phyloP scores from a whole-genome alignment of 2,113 vertebrate species.

The Esox niger region DNA sequence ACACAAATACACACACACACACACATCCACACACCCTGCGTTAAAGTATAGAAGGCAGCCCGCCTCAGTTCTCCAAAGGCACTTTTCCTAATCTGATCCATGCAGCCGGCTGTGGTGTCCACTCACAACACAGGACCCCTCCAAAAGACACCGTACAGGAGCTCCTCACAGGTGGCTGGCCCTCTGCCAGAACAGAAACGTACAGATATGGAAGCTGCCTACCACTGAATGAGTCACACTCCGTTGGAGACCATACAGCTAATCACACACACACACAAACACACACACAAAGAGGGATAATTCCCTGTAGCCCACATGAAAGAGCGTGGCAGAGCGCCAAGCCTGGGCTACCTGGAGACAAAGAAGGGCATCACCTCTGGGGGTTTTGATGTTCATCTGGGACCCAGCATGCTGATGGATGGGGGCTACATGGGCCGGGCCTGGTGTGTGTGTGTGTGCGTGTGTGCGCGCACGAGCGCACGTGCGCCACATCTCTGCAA shows the following conservation, averaged over 20 bases:
- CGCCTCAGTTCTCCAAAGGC: constrained; percentile 38
- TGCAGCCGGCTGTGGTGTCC: constrained; percentile 51
- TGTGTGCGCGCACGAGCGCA: too few relatives aligned
- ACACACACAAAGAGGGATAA: constrained; percentile 53
- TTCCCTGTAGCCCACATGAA: constrained; percentile 80
- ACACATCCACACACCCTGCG: constrained; percentile 56
- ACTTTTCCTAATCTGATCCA: constrained; percentile 58
- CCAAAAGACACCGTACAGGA: constrained; percentile 44
- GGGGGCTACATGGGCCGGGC: constrained; percentile 49
- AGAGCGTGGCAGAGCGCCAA: constrained; percentile 72
- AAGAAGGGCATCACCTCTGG: constrained; percentile 71
- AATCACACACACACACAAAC: constrained; percentile 23
- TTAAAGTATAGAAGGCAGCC: constrained; percentile 53
- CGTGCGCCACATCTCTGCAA: too few relatives aligned
- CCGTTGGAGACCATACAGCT: constrained; percentile 39
- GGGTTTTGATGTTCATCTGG: constrained; percentile 75
- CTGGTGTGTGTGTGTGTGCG: constrained; percentile 21
- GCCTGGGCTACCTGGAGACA: constrained; percentile 73
- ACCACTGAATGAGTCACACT: constrained; percentile 67
- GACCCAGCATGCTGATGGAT: constrained; percentile 79
- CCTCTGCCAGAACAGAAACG: constrained; percentile 52
- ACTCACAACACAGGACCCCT: constrained; percentile 16
- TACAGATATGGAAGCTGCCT: constrained; percentile 63
- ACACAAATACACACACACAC: background rate
- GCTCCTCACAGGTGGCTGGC: constrained; percentile 64